phyloP scores from a whole-genome alignment of 2,113 vertebrate species.

The Phodopus roborovskii region DNA sequence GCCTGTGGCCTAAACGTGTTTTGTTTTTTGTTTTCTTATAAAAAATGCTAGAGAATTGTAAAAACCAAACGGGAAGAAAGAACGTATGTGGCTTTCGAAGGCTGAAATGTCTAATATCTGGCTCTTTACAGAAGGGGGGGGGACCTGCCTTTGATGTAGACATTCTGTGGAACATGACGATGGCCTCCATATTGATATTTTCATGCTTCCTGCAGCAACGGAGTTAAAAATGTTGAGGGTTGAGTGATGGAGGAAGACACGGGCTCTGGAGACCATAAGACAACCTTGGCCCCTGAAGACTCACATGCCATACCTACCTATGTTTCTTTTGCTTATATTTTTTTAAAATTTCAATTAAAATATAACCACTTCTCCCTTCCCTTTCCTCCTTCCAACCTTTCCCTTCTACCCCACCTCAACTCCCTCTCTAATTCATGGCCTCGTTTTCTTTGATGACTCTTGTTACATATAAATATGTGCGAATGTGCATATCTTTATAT shows the following conservation, averaged over 20 bases:
- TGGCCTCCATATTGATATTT: neutral
- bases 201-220: neutral
- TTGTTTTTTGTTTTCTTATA: neutral
- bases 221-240: rapidly evolving
- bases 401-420: neutral
- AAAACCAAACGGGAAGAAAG: neutral
- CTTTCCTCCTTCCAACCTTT: neutral
- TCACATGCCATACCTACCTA: neutral
- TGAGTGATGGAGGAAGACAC: neutral
- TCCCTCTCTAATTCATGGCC: neutral
- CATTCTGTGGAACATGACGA: too few species aligned
- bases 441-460: neutral
- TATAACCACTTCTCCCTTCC: neutral
- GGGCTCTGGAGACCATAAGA: too few species aligned
- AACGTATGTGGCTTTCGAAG: neutral
- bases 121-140: neutral
- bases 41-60: neutral
- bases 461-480: neutral
- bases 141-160: neutral
- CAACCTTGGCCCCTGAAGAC: neutral
- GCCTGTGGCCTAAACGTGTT: neutral
- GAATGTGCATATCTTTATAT: neutral
- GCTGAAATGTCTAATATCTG: neutral
- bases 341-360: neutral
- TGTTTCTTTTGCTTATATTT: neutral